A percentile compares a stretch with the other conserved stretches of the same genome.
Evolutionary conservation across 2,797 vertebrate species (phyloP).

Genomic region (Iguana delicatissima): DNA sequence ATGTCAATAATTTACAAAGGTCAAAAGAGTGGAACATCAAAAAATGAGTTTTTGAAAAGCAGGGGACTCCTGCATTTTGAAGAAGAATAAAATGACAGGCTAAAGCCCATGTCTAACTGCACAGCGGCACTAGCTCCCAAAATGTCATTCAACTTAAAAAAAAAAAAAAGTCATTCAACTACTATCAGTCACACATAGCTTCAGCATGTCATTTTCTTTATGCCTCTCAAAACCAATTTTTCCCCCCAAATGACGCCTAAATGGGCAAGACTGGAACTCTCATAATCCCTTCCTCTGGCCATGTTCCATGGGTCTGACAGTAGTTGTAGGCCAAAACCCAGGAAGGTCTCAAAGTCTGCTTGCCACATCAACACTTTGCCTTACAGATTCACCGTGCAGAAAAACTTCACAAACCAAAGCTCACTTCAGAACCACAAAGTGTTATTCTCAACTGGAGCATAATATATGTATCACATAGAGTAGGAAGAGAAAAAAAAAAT

Average conservation of each 20-base stretch:
- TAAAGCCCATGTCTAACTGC: too few relatives aligned
- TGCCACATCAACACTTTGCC: background rate
- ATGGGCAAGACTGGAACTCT: background rate
- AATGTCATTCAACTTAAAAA: too few relatives aligned
- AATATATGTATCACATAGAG: background rate
- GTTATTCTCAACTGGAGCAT: background rate
- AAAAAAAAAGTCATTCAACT: too few relatives aligned
- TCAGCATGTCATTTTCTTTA: background rate
- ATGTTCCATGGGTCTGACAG: background rate
- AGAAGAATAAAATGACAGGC: too few relatives aligned
- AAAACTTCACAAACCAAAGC: background rate
- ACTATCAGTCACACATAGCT: background rate
- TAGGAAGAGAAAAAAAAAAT: too few relatives aligned
- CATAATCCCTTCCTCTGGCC: background rate
- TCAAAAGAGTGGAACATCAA: too few relatives aligned
- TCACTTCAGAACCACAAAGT: background rate
- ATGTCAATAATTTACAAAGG: too few relatives aligned
- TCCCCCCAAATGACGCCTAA: background rate
- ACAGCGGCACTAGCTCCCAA: background rate
- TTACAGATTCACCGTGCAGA: background rate
- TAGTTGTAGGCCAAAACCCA: background rate
- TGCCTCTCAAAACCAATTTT: background rate
- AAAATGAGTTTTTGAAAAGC: too few relatives aligned
- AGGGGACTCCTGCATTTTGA: too few relatives aligned
- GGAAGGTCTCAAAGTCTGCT: background rate